Base-by-base conservation (phyloP, 1,140 invertebrate species). In the Andricus grossulariae region DNA sequence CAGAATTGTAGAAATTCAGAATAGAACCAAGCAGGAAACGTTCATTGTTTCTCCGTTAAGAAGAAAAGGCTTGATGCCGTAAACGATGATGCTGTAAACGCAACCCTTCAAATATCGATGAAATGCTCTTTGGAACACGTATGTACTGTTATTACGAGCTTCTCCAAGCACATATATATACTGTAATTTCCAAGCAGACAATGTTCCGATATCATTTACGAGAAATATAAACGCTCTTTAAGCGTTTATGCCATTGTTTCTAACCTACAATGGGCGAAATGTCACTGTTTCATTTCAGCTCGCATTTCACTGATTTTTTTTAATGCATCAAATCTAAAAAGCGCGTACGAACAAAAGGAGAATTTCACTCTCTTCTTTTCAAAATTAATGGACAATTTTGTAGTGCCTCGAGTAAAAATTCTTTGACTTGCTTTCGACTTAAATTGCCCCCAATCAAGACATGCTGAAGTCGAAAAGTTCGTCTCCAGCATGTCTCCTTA, bases 201-300 rank as follows among this genome's bases (percentile, higher is more conserved):
- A 54, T 54, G 52, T 66, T 66, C 32, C 60, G 60, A 66, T 66
- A 66, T 66, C 60, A 66, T 66, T 45, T 66, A 66, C 60, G n/a
- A 32, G 13, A 25, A 32, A 32, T 25, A 66, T 32, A 66, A 66
- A 45, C 15, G 13, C 13, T 12, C 13, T 66, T 66, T 66, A 25
- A 16, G 39, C 60, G n/a, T 66, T 66, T 66, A 39, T 16, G 13
- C 60, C 16, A 66, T 66, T 66, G 60, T 66, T 45, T 66, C 15
- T 39, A n/a, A 13, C n/a, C 60, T n/a, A 39, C 32, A 66, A 45
- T 66, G 25, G 15, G 6, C 12, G n/a, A 39, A 45, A 45, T 66
- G 15, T 39, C 12, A 45, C 60, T 45, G 5, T 66, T 7, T 66
- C 60, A n/a, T 66, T 66, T 66, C 60, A 45, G 39, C 45, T 66